These are phyloP conservation scores for Stylophora pistillata DNA, from an alignment of 64 coral and sea anemone species.

Conservation along the genomic window DNA sequence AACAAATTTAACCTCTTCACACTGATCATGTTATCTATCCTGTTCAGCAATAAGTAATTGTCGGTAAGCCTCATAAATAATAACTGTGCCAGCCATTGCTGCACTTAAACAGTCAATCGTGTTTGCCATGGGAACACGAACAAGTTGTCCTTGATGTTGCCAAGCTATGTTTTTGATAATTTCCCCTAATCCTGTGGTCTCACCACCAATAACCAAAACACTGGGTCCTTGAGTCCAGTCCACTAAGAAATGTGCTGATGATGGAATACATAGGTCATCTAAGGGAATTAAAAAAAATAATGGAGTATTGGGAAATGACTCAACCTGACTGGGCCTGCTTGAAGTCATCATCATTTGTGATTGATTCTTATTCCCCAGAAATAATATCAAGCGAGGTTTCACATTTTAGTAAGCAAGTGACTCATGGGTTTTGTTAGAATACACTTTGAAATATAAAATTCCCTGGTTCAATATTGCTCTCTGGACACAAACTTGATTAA, in stretches of 20 bases:
- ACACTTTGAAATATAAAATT: too few relatives aligned
- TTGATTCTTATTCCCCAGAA: too few relatives aligned
- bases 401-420: too few relatives aligned
- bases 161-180: constrained; percentile 23
- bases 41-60: constrained; percentile 23
- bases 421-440: too few relatives aligned
- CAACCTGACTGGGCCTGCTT: background rate
- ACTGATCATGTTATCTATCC: background rate
- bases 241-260: constrained; percentile 42
- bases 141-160: constrained; percentile 22
- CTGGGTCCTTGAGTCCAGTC: constrained; percentile 70
- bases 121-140: constrained; percentile 65
- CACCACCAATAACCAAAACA: constrained; percentile 71
- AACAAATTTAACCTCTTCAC: background rate
- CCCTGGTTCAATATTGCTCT: too few relatives aligned
- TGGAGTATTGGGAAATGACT: background rate
- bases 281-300: background rate
- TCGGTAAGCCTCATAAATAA: constrained; percentile 78
- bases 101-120: constrained; percentile 79
- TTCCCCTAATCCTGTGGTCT: constrained; percentile 66
- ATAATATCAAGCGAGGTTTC: too few relatives aligned
- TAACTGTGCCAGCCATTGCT: constrained; percentile 63
- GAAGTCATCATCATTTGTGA: background rate
- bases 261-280: background rate
- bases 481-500: background rate